Evolutionary conservation across 1,140 invertebrate genomes (phyloP).

Genomic region (Temnothorax curvispinosus): DNA sequence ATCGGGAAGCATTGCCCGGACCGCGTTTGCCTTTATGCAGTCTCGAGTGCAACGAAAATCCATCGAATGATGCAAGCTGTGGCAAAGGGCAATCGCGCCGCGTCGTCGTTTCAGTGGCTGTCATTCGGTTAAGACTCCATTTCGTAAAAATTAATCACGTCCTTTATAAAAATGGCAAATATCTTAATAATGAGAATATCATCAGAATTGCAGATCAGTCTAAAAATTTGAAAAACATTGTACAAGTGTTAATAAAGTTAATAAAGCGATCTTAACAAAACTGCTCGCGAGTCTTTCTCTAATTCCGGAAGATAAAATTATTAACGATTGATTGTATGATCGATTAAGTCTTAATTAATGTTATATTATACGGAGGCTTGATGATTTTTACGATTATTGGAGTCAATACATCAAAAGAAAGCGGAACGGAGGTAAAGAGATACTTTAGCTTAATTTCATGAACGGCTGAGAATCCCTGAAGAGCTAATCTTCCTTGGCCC

Average conservation of each 20-base stretch:
- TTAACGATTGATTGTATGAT: neutral
- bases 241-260: neutral
- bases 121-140: slow-evolving; percentile 59
- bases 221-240: neutral
- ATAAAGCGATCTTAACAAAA: neutral
- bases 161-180: too few relatives aligned
- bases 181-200: neutral
- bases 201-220: neutral
- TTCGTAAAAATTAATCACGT: slow-evolving; percentile 16
- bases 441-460: neutral
- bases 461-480: slow-evolving; percentile 79
- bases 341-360: neutral
- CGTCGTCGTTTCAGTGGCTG: slow-evolving; percentile 75
- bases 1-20: slow-evolving; percentile 9
- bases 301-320: neutral
- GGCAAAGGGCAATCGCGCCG: slow-evolving; percentile 57
- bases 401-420: neutral
- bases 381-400: neutral
- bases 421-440: neutral
- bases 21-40: slow-evolving; percentile 77
- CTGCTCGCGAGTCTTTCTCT: neutral
- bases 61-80: slow-evolving; percentile 28
- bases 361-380: neutral
- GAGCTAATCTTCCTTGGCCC: slow-evolving; percentile 68
- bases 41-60: slow-evolving; percentile 65